These are phyloP conservation scores for Actenoides hombroni DNA, from an alignment of 2,113 vertebrate species.

Conservation along the genomic window DNA sequence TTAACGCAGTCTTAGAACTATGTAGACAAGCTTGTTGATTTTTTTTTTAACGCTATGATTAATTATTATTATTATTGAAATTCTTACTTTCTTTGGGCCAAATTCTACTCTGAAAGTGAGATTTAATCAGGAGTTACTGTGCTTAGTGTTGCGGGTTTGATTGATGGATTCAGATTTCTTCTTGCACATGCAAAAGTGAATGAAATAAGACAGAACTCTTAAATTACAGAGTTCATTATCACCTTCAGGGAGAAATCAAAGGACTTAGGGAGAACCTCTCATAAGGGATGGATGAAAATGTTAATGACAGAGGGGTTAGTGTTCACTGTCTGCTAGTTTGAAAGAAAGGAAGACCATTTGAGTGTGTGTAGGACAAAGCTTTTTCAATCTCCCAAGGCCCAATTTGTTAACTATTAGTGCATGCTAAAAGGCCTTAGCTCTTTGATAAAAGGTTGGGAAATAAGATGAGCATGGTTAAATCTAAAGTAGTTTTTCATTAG, in stretches of 20 bases:
- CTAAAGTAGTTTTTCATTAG: constrained; percentile 8
- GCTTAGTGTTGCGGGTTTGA: neutral
- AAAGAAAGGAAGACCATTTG: constrained; percentile 3
- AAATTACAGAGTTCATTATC: constrained; percentile 13
- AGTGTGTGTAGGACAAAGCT: neutral
- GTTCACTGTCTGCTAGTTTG: neutral
- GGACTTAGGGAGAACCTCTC: neutral
- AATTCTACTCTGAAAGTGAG: neutral
- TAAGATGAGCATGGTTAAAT: neutral
- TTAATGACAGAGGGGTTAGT: neutral
- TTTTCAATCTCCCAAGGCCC: neutral
- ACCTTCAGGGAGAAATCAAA: constrained; percentile 3
- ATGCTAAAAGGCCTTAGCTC: neutral
- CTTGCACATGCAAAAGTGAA: neutral
- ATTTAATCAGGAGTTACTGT: neutral
- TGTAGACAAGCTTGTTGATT: neutral
- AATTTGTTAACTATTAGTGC: neutral
- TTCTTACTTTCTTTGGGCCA: neutral
- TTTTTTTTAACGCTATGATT: neutral
- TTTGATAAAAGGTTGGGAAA: constrained; percentile 4
- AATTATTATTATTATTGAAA: neutral
- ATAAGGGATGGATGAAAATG: neutral
- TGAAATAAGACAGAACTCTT: neutral
- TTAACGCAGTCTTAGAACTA: neutral
- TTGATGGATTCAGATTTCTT: neutral